Percentiles rank a stretch among this genome's conserved stretches.
These are phyloP conservation scores for Leptinotarsa lineolata DNA, from an alignment of 1,140 invertebrate genomes.

Conservation along the genomic window DNA sequence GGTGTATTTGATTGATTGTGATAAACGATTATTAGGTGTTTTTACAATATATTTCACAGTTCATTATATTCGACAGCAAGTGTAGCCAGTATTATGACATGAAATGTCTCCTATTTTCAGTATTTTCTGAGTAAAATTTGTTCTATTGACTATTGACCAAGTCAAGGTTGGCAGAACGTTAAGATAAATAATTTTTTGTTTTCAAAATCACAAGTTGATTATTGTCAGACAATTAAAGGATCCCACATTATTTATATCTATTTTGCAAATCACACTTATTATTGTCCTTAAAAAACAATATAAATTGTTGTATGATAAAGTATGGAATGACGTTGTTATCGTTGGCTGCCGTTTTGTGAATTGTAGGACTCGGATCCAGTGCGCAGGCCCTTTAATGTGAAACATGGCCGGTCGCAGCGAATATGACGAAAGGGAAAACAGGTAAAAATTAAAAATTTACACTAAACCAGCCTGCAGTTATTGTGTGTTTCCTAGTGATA, in stretches of 20 bases:
- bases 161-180: neutral
- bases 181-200: constrained; percentile 2
- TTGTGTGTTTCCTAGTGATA: constrained; percentile 14
- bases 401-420: constrained; percentile 55
- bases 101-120: too few species aligned
- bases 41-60: too few species aligned
- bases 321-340: neutral
- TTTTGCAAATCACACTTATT: neutral
- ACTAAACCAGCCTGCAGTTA: constrained; percentile 25
- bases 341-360: constrained; percentile 14
- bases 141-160: too few species aligned
- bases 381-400: constrained; percentile 34
- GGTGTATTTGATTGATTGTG: too few species aligned
- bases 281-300: neutral
- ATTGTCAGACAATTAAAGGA: neutral
- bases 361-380: neutral
- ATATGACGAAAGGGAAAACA: constrained; percentile 55
- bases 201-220: constrained; percentile 6
- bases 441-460: constrained; percentile 46
- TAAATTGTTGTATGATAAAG: neutral
- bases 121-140: too few species aligned
- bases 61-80: too few species aligned
- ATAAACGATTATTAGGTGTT: too few species aligned
- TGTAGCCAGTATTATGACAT: too few species aligned
- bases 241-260: neutral